Evolutionary conservation across 2,113 vertebrate genomes (phyloP), one percentile per base, ranked within the genome.

Genomic region (Tachysurus fulvidraco): DNA sequence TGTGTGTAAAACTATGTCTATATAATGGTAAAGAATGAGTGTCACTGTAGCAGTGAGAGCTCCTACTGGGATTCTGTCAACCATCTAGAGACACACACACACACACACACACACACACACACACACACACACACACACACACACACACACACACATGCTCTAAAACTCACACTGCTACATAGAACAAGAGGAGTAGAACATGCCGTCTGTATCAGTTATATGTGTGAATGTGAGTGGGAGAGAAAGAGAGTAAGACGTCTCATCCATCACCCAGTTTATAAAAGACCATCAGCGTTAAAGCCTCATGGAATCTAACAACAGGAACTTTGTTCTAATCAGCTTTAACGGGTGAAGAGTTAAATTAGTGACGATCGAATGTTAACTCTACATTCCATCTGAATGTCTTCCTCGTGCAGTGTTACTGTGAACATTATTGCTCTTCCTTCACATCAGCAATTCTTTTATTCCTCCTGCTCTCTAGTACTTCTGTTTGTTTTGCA

Each of bases 41-140:
- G n/a, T 59, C 21, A 54, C 44, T 46, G 64, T 23, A 21, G 69
- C 78, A 84, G 36, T 4, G 41, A 76, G 36, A 69, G 46, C 50
- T 88, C 50, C 55, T 69, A 77, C n/a, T 74, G 36, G 67, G 69
- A n/a, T n/a, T 50, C 87, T 82, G 84, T 83, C 87, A 67, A 81
- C 44, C 74, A 64, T 23, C 59, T 28, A 80, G 12, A 57, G 6
- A 65, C 60, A 83, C 77, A 64, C 41, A 60, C 80, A 81, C 86
- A 83, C 90, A 89, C 83, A 76, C 11, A 41, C n/a, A 80, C 85
- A 84, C 60, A 4, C 67, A 83, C 81, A 79, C 14, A 41, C 17
- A 80, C 36, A 79, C 14, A 84, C 90, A 89, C 84, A 73, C 9
- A 30, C 28, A 79, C 85, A 84, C 64, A 5, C 69, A 36, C 36